Evolutionary conservation across 1,140 invertebrate species (phyloP), one percentile per base, ranked within the genome.

Genomic region (Chlorops oryzae): DNA sequence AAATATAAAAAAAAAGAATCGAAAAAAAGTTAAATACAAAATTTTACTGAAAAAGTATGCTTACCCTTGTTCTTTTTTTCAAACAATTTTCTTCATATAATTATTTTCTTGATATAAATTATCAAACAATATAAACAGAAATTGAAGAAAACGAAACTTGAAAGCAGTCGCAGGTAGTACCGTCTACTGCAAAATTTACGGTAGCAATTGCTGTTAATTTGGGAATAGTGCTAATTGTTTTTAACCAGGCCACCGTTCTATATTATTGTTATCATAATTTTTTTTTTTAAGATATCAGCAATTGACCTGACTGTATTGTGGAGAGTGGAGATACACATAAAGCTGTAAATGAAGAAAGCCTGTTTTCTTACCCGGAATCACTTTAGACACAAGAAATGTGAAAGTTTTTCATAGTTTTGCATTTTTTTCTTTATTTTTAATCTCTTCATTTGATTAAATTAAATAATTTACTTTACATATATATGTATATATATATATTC

Each of bases 241-340:
- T n/a, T n/a, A n/a, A n/a, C n/a, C n/a, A n/a, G n/a, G n/a, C n/a
- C n/a, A n/a, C n/a, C n/a, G n/a, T n/a, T n/a, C n/a, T n/a, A n/a
- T n/a, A n/a, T n/a, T n/a, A n/a, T n/a, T n/a, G n/a, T n/a, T n/a
- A n/a, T n/a, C 7, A 32, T 13, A 32, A 32, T 32, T 32, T 32
- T 9, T 32, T 32, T n/a, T n/a, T 32, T 7, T 32, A 32, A n/a
- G 7, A 40, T 12, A 20, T 20, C n/a, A 21, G 51, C 59, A 65
- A 69, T 54, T 58, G 67, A 70, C 67, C 67, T 70, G 67, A 70
- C 67, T 70, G 38, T 35, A n/a, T n/a, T n/a, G n/a, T n/a, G n/a
- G n/a, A n/a, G n/a, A n/a, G n/a, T n/a, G n/a, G n/a, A n/a, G n/a
- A n/a, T n/a, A n/a, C n/a, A n/a, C n/a, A n/a, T n/a, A n/a, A n/a